Evolutionary conservation across 1,140 invertebrate species (phyloP), one percentile per base, ranked within the genome.

Genomic region (Pteromalus puparum): DNA sequence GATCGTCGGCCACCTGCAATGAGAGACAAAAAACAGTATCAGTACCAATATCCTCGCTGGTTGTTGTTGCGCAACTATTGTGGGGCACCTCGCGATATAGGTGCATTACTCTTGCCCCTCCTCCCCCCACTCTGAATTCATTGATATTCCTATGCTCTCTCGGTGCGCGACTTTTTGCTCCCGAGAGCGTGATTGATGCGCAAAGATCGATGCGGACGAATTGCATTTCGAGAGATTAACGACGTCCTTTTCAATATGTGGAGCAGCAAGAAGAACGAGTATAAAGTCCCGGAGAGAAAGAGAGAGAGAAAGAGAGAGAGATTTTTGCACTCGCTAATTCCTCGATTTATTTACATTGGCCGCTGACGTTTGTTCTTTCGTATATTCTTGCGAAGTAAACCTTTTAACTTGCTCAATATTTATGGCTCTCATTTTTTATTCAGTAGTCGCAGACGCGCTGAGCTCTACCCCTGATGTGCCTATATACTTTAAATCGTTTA

Each of bases 1-100:
- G 75, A 46, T 87, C 80, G 87, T 87, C 80, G 87, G 88, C 85
- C 90, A 92, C 90, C 90, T 91, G 70, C 28, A 73, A 78, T 15
- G 61, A 21, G 15, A 15, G 42, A 53, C 30, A 82, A 84, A 13
- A 82, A 65, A 21, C 34, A 2, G 30, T 0, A 21, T 34, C 30
- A 30, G 61, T 21, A 53, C 18, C 18, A 53, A 53, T 53, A 18
- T 53, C 18, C 48, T 42, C 9, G 34, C 30, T 34, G 30, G 30
- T 34, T 34, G 15, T 79, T 10, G 6, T 81, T 81, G 28, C 79
- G 79, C 46, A 53, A 81, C 42, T 70, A 21, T 77, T 15, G 53
- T 61, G 53, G 0, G 6, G 15, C 53, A 53, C 7, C 2, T 26
- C 21, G 70, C 30, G 28, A 3, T 48, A 48, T 18, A 48, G 46